phyloP scores from a whole-genome alignment of 2,888 invertebrate genomes.

The Tenthredo scrophulariae region DNA sequence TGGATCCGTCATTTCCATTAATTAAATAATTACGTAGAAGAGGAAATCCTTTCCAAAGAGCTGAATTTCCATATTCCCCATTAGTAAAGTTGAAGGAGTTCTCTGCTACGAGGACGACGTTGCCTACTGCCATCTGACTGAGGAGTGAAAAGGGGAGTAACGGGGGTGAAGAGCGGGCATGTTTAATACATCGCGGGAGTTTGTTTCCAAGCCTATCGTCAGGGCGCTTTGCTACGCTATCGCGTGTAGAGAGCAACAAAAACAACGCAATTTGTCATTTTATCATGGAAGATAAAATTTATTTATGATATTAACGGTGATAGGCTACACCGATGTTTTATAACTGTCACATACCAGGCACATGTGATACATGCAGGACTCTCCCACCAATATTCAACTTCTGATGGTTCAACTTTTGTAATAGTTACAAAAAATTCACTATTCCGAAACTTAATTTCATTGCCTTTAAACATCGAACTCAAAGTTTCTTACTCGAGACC shows the following conservation, averaged over 20 bases:
- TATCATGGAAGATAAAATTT: slow-evolving; percentile 52
- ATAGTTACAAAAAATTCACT: background rate
- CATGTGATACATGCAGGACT: slow-evolving; percentile 11
- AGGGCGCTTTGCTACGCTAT: slow-evolving; percentile 41
- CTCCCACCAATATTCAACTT: background rate
- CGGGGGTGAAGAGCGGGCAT: background rate
- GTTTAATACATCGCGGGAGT: slow-evolving; percentile 47
- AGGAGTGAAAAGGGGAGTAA: background rate
- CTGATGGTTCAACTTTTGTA: background rate
- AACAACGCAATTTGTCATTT: slow-evolving; percentile 63
- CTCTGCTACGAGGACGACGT: slow-evolving; percentile 35
- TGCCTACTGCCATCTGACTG: slow-evolving; percentile 28
- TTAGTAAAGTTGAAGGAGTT: slow-evolving; percentile 50
- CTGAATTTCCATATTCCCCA: slow-evolving; percentile 50
- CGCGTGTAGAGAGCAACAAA: slow-evolving; percentile 52
- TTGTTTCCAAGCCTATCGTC: slow-evolving; percentile 50
- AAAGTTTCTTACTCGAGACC: background rate
- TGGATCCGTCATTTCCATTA: slow-evolving; percentile 46
- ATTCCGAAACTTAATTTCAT: background rate
- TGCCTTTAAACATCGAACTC: background rate
- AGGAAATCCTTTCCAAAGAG: slow-evolving; percentile 47
- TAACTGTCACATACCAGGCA: slow-evolving; percentile 19
- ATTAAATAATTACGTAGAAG: slow-evolving; percentile 51
- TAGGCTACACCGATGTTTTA: slow-evolving; percentile 41
- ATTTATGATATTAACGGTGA: slow-evolving; percentile 54